A percentile compares a stretch with the other conserved stretches of the same genome.
phyloP scores from a whole-genome alignment of 2,888 invertebrate species.

The Nemoura dubitans region DNA sequence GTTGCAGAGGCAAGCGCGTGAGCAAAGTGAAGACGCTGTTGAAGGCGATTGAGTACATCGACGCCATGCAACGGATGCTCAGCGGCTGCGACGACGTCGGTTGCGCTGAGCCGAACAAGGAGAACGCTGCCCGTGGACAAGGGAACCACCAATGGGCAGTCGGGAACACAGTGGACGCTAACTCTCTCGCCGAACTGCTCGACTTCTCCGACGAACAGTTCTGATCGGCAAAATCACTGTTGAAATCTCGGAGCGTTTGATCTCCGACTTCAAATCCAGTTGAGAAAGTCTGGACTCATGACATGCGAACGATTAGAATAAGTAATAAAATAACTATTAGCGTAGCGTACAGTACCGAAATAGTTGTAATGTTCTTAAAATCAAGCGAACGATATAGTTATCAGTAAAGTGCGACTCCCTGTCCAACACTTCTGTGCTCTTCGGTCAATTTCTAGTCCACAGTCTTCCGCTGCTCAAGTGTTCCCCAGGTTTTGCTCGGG shows the following conservation, averaged over 20 bases:
- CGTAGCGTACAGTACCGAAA: too few species aligned
- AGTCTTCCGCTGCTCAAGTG: background rate
- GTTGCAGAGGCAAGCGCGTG: constrained; percentile 64
- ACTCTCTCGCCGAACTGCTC: background rate
- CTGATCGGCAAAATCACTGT: too few species aligned
- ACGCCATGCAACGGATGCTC: constrained; percentile 62
- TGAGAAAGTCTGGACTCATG: too few species aligned
- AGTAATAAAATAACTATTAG: too few species aligned
- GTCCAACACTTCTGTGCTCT: too few species aligned
- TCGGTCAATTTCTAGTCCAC: background rate
- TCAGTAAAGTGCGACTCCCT: too few species aligned
- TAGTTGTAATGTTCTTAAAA: too few species aligned
- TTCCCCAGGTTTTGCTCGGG: background rate
- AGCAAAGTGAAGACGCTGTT: constrained; percentile 73
- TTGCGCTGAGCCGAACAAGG: constrained; percentile 18
- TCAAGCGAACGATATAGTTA: too few species aligned
- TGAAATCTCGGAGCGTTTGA: too few species aligned
- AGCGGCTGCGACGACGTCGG: background rate
- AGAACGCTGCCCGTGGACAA: constrained; percentile 25
- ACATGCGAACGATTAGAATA: too few species aligned
- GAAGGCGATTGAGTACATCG: constrained; percentile 71
- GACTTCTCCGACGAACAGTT: background rate
- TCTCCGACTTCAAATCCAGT: too few species aligned
- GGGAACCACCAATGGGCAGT: constrained; percentile 9
- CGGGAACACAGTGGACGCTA: background rate